Conservation (phyloP, 2,113 vertebrate species). For the Apus apus region DNA sequence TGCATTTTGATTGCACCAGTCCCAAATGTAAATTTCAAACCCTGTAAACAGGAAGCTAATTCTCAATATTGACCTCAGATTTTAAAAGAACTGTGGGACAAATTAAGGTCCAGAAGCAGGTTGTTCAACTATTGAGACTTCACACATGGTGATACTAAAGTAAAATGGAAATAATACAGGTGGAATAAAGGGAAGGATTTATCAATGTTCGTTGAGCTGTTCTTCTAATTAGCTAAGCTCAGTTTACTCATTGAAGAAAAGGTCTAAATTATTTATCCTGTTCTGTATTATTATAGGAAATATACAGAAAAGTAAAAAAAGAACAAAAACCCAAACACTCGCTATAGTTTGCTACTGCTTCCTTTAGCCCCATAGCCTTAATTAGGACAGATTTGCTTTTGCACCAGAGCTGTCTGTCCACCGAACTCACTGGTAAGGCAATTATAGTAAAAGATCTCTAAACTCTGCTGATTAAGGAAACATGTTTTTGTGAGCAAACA, state of each 20-base stretch:
- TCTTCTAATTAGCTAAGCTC: too few relatives aligned
- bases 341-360: not conserved
- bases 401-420: not conserved
- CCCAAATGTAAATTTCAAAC: not conserved
- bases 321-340: too few relatives aligned
- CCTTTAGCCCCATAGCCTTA: not conserved
- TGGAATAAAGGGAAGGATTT: constrained; percentile 21
- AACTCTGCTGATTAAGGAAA: not conserved
- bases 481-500: not conserved
- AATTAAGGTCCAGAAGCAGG: not conserved
- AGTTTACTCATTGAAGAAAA: too few relatives aligned
- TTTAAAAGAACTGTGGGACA: not conserved
- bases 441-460: not conserved
- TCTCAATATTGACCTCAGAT: not conserved
- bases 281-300: not conserved
- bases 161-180: not conserved
- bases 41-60: not conserved
- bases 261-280: too few relatives aligned
- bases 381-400: not conserved
- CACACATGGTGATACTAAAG: not conserved
- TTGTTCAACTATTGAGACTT: not conserved
- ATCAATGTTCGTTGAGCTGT: not conserved
- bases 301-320: not conserved
- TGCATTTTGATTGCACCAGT: not conserved
- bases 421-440: not conserved